Evolutionary conservation across 2,888 invertebrate species (phyloP), one percentile per base, ranked within the genome.

Genomic region (Atherix ibis): DNA sequence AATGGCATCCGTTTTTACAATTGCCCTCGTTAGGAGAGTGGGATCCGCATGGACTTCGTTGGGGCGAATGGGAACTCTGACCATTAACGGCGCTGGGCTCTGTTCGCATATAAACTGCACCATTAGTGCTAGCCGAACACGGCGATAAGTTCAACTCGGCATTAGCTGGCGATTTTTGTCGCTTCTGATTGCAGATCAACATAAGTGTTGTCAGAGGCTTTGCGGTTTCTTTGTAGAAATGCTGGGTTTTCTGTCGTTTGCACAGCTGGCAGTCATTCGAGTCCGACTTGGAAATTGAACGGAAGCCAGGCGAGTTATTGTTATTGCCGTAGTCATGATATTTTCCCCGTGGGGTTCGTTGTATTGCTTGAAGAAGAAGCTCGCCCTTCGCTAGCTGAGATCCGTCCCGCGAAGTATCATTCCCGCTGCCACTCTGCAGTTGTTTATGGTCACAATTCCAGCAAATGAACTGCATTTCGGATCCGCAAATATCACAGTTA

Each of bases 321-420:
- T 41, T 38, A 33, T 44, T 42, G 31, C 54, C 63, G 4, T 14
- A 31, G 60, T 65, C 65, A 46, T 64, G 62, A 40, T 57, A 48
- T 46, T 50, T 51, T 32, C 60, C 58, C 42, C 55, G 57, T 42
- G 61, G 65, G 34, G 66, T 63, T 18, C 68, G 56, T 47, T 70
- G 58, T 41, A 71, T 70, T 34, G 71, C 70, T 41, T 68, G 67
- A 35, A 71, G 48, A 38, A 70, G 45, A 33, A 67, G 52, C 44
- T 70, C 68, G 12, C 67, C 68, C 44, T 66, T 67, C 48, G 63
- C 66, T 24, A 56, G 48, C 18, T 58, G 56, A 27, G 50, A 49
- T 37, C 12, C 4, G 3, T 22, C 14, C 40, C 48, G 47, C 28
- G 38, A 40, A 35, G 35, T 35, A 22, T 10, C 8, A 14, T 32